Evolutionary conservation across 2,888 invertebrate genomes (phyloP).

Genomic region (Xestia sexstrigata): DNA sequence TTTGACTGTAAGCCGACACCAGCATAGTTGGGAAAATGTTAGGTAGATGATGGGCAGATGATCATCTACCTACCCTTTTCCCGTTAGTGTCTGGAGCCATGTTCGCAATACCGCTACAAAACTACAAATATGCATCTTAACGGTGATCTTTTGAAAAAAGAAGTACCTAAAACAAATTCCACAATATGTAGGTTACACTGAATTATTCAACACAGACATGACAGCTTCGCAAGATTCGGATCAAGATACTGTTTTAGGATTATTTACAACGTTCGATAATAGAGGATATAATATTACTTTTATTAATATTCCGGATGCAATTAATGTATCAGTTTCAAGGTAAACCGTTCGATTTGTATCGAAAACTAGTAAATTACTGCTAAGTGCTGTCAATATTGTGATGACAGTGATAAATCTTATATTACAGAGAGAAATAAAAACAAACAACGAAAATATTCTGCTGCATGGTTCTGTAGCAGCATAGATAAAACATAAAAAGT

Average conservation of each 20-base stretch:
- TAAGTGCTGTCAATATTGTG: conserved; percentile 8
- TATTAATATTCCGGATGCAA: conserved; percentile 57
- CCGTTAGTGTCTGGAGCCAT: neutral
- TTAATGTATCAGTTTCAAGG: conserved; percentile 54
- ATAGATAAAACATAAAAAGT: neutral
- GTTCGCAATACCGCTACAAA: conserved; percentile 40
- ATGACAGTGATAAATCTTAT: conserved; percentile 12
- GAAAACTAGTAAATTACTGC: conserved; percentile 29
- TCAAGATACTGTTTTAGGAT: conserved; percentile 65
- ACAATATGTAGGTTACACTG: conserved; percentile 64
- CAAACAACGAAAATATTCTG: neutral
- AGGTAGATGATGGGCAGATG: too few species aligned
- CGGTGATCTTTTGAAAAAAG: conserved; percentile 56
- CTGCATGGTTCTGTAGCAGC: neutral
- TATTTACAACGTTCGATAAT: conserved; percentile 49
- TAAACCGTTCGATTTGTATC: conserved; percentile 36
- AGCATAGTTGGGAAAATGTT: neutral
- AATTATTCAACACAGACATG: conserved; percentile 70
- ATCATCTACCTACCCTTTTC: too few species aligned
- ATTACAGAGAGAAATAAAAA: neutral
- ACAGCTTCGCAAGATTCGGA: conserved; percentile 51
- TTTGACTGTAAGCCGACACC: neutral
- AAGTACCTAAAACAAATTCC: conserved; percentile 51
- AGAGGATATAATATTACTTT: conserved; percentile 41
- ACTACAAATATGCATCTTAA: conserved; percentile 53